Conservation (phyloP, 2,888 invertebrate species). For the Polydrusus tereticollis region DNA sequence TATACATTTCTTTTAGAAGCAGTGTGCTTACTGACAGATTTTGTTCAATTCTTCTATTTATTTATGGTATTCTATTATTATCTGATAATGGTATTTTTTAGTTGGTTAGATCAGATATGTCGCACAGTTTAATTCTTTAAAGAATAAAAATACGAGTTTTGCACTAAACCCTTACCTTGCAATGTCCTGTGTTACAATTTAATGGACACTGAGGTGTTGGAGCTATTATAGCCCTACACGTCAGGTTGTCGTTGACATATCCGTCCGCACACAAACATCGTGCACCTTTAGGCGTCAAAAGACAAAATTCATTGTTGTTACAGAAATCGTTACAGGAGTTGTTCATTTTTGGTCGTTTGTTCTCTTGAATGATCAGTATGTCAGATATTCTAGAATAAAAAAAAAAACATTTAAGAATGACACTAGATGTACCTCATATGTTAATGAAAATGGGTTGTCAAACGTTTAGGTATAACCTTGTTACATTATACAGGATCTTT, state of each 20-base stretch:
- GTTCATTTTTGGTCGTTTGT: constrained; percentile 71
- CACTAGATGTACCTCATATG: too few species aligned
- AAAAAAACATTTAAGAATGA: constrained; percentile 48
- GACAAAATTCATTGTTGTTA: constrained; percentile 74
- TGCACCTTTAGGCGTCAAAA: constrained; percentile 62
- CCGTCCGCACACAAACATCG: constrained; percentile 65
- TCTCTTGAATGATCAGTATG: constrained; percentile 75
- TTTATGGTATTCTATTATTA: too few species aligned
- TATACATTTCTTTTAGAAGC: too few species aligned
- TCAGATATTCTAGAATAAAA: constrained; percentile 73
- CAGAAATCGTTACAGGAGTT: constrained; percentile 76
- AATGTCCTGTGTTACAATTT: constrained; percentile 74
- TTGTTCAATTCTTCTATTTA: too few species aligned
- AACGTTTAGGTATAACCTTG: too few species aligned
- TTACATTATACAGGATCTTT: too few species aligned
- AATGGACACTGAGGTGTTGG: constrained; percentile 66
- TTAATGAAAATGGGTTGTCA: too few species aligned
- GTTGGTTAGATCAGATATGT: too few species aligned
- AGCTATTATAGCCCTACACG: constrained; percentile 59
- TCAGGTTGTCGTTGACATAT: constrained; percentile 64
- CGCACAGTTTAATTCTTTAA: too few species aligned
- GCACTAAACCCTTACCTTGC: constrained; percentile 63
- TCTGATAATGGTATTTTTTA: too few species aligned
- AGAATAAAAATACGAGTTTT: neutral
- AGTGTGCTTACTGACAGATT: too few species aligned